These are phyloP conservation scores for Galemys pyrenaicus DNA, from an alignment of 2,113 vertebrate species.

Conservation along the genomic window DNA sequence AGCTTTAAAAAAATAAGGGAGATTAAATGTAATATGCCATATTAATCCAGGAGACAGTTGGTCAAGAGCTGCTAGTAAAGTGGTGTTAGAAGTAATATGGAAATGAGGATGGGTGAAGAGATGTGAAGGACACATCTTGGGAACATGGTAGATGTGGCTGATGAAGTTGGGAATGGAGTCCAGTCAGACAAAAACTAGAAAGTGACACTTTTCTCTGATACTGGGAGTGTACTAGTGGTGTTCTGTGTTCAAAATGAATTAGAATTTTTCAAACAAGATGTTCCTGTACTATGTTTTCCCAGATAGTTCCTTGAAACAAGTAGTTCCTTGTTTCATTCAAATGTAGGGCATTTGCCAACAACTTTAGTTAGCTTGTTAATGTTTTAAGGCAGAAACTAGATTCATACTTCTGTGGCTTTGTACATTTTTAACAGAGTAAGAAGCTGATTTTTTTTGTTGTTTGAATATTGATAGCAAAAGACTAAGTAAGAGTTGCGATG, in stretches of 20 bases:
- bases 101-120: neutral
- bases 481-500: neutral
- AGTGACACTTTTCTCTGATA: neutral
- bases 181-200: neutral
- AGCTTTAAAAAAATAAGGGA: neutral
- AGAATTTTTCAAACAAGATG: neutral
- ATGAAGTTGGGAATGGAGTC: too few relatives aligned
- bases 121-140: neutral
- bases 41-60: neutral
- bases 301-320: neutral
- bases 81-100: neutral
- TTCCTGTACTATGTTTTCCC: neutral
- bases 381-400: slow-evolving; percentile 1
- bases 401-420: neutral
- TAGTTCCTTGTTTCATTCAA: slow-evolving; percentile 26
- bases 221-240: rapidly evolving
- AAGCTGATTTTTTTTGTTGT: neutral
- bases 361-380: neutral
- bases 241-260: neutral
- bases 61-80: neutral
- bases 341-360: neutral
- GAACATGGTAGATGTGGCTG: neutral
- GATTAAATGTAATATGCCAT: too few relatives aligned
- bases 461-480: neutral
- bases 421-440: neutral